Conservation (phyloP, 1,140 invertebrate genomes). For the fruit fly (Drosophila melanogaster) region DNA sequence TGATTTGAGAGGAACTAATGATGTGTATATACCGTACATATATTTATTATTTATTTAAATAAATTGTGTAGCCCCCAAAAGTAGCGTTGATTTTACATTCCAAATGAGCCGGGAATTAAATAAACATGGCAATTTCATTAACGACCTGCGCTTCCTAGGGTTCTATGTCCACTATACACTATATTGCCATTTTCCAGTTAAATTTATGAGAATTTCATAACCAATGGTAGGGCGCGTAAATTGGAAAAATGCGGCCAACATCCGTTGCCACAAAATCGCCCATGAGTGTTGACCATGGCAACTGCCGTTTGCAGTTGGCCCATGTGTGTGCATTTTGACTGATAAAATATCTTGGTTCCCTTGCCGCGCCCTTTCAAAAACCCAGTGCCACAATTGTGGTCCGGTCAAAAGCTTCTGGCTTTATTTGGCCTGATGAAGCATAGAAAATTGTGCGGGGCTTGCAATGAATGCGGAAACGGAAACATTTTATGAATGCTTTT, state of each 20-base stretch:
- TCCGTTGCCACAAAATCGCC: constrained; percentile 6
- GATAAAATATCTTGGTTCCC: constrained; percentile 31
- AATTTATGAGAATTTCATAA: constrained; percentile 54
- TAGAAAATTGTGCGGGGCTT: constrained; percentile 30
- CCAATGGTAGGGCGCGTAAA: constrained; percentile 30
- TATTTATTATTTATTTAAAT: constrained; percentile 42
- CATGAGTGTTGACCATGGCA: constrained; percentile 9
- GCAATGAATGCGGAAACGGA: constrained; percentile 1
- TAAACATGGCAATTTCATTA: constrained; percentile 41
- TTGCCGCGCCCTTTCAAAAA: background rate
- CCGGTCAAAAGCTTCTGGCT: constrained; percentile 47
- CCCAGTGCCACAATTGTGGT: constrained; percentile 1
- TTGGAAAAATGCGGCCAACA: constrained; percentile 33
- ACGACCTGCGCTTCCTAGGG: background rate
- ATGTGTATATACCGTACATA: constrained; percentile 44
- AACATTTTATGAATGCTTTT: constrained; percentile 12
- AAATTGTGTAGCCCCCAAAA: constrained; percentile 48
- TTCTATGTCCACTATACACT: constrained; percentile 1
- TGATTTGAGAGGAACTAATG: constrained; percentile 49
- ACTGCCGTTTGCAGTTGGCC: background rate
- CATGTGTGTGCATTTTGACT: constrained; percentile 12
- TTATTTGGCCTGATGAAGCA: constrained; percentile 69
- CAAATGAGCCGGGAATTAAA: constrained; percentile 35
- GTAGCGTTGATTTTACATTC: constrained; percentile 31
- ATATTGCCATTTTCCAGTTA: constrained; percentile 2